Evolutionary conservation across 2,797 vertebrate species (phyloP).

Genomic region (Dallia pectoralis): DNA sequence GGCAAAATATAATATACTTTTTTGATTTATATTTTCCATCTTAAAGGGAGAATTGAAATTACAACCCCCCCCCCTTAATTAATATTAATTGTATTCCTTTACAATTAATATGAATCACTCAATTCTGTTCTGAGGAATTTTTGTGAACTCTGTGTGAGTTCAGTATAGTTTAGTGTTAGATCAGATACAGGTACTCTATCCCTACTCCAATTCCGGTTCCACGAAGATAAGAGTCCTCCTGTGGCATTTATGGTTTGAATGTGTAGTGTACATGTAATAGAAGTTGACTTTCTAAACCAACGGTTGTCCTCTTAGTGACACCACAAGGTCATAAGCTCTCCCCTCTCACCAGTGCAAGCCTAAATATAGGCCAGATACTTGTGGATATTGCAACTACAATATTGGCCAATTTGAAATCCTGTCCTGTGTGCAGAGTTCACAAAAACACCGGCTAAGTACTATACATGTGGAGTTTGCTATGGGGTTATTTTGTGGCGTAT

Average conservation of each 20-base stretch:
- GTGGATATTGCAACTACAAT: not conserved
- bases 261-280: constrained; percentile 1
- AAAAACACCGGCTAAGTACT: not conserved
- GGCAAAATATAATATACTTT: not conserved
- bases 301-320: constrained; percentile 6
- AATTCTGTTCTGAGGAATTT: not conserved
- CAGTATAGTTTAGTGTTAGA: not conserved
- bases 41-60: not conserved
- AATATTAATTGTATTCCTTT: not conserved
- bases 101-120: not conserved
- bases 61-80: no score
- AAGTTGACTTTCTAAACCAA: constrained; percentile 14
- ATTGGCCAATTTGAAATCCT: not conserved
- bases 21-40: not conserved
- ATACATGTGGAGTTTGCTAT: not conserved
- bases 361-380: not conserved
- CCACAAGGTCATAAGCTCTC: constrained; percentile 2
- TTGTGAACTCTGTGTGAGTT: constrained; percentile 9
- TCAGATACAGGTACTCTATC: no score
- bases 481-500: not conserved
- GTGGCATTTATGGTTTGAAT: not conserved
- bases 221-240: not conserved
- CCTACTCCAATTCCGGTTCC: no score
- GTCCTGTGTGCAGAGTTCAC: not conserved
- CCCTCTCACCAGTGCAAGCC: not conserved